A percentile compares a stretch with the other conserved stretches of the same genome.
Evolutionary conservation across 2,797 vertebrate species (phyloP).

Genomic region (Mormyrus proboscirostris): DNA sequence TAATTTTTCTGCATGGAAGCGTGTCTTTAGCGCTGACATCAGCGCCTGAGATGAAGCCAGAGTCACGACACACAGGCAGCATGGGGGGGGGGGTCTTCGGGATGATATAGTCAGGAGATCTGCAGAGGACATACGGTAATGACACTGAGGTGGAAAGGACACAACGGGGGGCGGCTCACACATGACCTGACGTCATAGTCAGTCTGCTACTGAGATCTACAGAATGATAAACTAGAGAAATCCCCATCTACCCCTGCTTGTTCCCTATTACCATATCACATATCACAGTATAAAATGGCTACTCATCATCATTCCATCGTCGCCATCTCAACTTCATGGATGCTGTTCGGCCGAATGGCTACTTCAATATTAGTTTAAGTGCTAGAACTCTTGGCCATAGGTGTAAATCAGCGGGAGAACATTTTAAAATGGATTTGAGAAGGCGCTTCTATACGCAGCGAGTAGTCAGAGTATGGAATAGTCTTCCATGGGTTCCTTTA

Average conservation of each 20-base stretch:
- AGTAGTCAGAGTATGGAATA: neutral
- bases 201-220: neutral
- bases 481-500: neutral
- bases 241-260: neutral
- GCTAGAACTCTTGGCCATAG: neutral
- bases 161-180: neutral
- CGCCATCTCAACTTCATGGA: neutral
- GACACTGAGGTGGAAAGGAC: neutral
- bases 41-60: neutral
- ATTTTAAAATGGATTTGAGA: too few species aligned
- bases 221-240: neutral
- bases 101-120: neutral
- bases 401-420: neutral
- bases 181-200: neutral
- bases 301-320: neutral
- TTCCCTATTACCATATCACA: neutral
- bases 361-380: neutral
- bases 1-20: neutral
- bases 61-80: neutral
- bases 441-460: too few species aligned
- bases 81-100: neutral
- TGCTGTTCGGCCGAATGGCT: neutral
- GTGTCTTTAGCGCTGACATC: neutral
- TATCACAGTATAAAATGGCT: neutral
- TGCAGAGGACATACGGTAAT: neutral